Percentiles rank a stretch among this genome's conserved stretches.
Conservation (phyloP, 2,797 vertebrate genomes). For the Threskiornis aethiopicus region DNA sequence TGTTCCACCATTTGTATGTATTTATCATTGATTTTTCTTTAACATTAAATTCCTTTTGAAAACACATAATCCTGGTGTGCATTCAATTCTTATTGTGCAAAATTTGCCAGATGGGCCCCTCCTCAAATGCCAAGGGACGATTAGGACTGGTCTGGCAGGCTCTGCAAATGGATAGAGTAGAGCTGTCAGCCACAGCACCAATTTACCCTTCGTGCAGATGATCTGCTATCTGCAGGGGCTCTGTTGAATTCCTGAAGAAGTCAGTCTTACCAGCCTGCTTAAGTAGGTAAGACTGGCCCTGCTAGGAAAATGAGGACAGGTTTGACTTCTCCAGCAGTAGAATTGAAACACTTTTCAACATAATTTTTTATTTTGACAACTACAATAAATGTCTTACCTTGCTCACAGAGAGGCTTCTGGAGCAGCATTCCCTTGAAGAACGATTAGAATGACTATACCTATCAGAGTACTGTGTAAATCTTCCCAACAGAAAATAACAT, state of each 20-base stretch:
- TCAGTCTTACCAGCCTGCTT: neutral
- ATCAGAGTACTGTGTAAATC: neutral
- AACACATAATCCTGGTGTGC: rapidly evolving
- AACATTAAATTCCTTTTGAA: neutral
- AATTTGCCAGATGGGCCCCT: neutral
- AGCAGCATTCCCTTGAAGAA: neutral
- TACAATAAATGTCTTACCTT: neutral
- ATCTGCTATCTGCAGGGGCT: neutral
- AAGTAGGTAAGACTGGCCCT: neutral
- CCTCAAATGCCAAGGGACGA: neutral
- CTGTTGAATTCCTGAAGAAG: neutral
- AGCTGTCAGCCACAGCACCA: neutral
- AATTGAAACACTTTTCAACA: neutral
- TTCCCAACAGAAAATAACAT: neutral
- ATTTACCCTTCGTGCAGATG: neutral
- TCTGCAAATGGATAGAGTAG: neutral
- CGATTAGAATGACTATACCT: neutral
- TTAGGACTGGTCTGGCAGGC: neutral
- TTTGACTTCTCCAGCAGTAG: neutral
- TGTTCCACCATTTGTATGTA: neutral
- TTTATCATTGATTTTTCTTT: neutral
- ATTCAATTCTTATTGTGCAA: neutral
- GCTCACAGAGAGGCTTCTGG: neutral
- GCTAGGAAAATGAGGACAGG: neutral
- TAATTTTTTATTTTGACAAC: neutral